These are phyloP conservation scores for Rhinichthys osculus DNA, from an alignment of 2,797 vertebrate genomes.

Conservation along the genomic window DNA sequence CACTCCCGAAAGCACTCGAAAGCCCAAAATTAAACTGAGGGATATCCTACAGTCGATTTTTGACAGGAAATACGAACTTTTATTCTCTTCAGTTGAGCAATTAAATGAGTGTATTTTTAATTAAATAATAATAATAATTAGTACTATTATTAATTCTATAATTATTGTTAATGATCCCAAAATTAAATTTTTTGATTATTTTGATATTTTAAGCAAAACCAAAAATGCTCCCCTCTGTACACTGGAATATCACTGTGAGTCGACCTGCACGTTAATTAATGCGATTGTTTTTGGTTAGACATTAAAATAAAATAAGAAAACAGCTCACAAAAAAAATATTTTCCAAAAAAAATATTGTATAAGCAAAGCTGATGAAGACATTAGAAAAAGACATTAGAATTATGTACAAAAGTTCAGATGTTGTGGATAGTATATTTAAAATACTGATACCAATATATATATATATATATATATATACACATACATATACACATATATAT, in stretches of 20 bases:
- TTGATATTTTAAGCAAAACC: constrained; percentile 7
- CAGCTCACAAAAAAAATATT: constrained; percentile 66
- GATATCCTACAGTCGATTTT: background rate
- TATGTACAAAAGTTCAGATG: constrained; percentile 82
- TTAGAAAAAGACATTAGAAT: constrained; percentile 77
- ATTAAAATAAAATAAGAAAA: constrained; percentile 65
- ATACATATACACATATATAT: constrained; percentile 71
- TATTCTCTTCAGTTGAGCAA: background rate
- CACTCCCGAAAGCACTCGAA: background rate
- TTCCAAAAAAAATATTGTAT: constrained; percentile 59
- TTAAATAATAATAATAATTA: background rate
- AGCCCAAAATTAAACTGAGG: background rate
- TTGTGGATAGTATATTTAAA: constrained; percentile 69
- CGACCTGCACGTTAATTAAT: background rate
- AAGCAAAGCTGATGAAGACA: constrained; percentile 79
- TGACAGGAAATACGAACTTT: background rate
- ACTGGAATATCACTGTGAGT: constrained; percentile 1
- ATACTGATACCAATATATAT: constrained; percentile 69
- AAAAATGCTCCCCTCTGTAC: background rate
- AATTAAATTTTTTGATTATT: background rate
- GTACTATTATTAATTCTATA: background rate
- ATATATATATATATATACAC: constrained; percentile 73
- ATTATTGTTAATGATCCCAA: background rate
- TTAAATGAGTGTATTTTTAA: background rate
- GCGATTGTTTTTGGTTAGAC: constrained; percentile 62